Conservation (phyloP, 2,113 vertebrate genomes). For the Aegypius monachus region DNA sequence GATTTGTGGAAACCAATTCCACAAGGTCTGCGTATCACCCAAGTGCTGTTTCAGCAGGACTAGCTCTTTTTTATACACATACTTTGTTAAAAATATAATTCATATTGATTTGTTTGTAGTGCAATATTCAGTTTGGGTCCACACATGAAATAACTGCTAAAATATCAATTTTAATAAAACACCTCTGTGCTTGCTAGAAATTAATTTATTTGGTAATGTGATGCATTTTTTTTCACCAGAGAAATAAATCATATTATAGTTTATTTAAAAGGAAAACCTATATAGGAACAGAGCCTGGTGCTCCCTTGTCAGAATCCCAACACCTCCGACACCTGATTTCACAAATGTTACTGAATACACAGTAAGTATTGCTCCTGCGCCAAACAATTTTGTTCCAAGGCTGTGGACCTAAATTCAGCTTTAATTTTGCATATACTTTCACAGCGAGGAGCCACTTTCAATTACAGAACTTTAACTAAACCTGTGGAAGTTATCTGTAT, state of each 20-base stretch:
- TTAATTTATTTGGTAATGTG: not conserved
- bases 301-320: not conserved
- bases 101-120: not conserved
- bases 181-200: not conserved
- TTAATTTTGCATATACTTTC: not conserved
- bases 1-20: not conserved
- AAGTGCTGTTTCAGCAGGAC: not conserved
- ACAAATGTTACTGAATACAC: not conserved
- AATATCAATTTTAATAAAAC: not conserved
- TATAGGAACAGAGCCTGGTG: not conserved
- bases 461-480: not conserved
- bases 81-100: not conserved
- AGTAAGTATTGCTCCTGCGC: not conserved
- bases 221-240: not conserved
- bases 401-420: not conserved
- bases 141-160: not conserved
- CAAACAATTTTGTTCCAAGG: not conserved
- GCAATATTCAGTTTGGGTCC: not conserved
- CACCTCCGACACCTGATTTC: not conserved
- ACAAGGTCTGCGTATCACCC: not conserved
- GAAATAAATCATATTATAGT: not conserved
- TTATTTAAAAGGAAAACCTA: not conserved
- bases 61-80: not conserved
- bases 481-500: not conserved
- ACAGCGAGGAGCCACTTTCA: not conserved